Conservation (phyloP, 1,140 invertebrate genomes). For the Drosophila subobscura region DNA sequence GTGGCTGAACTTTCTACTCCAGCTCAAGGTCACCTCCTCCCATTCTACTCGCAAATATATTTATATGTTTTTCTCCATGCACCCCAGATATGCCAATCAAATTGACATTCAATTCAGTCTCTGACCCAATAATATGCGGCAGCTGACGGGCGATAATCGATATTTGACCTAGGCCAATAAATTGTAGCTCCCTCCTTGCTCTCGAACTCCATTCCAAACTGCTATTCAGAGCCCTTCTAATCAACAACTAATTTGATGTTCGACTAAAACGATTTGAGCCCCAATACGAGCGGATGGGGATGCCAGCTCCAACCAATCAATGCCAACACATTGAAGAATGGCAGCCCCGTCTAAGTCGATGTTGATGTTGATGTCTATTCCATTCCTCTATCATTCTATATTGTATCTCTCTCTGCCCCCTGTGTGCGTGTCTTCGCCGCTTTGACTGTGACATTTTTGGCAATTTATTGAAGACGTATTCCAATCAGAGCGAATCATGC, state of each 20-base stretch:
- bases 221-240: conserved; percentile 47
- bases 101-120: conserved; percentile 78
- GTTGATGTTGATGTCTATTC: too few species aligned
- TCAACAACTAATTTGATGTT: conserved; percentile 79
- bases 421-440: conserved; percentile 19
- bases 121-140: conserved; percentile 56
- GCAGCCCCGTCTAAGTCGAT: not conserved
- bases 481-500: conserved; percentile 81
- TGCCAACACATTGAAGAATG: conserved; percentile 68
- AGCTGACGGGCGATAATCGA: conserved; percentile 63
- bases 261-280: conserved; percentile 55
- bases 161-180: conserved; percentile 82
- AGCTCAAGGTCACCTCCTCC: conserved; percentile 30
- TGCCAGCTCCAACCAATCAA: conserved; percentile 58
- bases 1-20: conserved; percentile 14
- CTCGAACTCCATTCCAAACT: not conserved
- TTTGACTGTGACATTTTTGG: conserved; percentile 72
- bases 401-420: not conserved
- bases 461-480: conserved; percentile 78
- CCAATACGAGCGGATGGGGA: conserved; percentile 36
- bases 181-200: conserved; percentile 5
- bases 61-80: conserved; percentile 24
- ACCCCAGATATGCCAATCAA: conserved; percentile 74
- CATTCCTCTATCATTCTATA: too few species aligned
- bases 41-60: not conserved